Evolutionary conservation across 2,888 invertebrate genomes (phyloP).

Genomic region (Venustoraphidia nigricollis): DNA sequence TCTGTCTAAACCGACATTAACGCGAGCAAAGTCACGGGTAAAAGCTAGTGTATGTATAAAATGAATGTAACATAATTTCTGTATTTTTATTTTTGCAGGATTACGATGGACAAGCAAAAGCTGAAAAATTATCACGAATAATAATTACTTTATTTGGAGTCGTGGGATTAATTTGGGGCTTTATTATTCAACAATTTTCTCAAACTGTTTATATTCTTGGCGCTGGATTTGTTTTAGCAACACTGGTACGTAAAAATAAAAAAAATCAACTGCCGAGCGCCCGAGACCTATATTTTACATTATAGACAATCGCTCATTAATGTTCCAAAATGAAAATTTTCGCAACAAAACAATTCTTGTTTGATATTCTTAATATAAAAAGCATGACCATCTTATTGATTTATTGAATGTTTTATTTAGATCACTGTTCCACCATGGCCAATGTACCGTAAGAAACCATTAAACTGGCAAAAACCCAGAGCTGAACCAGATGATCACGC

Average conservation of each 20-base stretch:
- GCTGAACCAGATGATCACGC: constrained; percentile 22
- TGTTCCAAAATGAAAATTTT: too few relatives aligned
- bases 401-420: constrained; percentile 22
- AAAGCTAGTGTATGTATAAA: too few relatives aligned
- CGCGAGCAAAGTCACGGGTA: too few relatives aligned
- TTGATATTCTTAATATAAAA: too few relatives aligned
- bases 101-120: constrained; percentile 79
- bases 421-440: constrained; percentile 94
- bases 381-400: neutral
- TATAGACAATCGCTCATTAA: too few relatives aligned
- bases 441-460: constrained; percentile 73
- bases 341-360: too few relatives aligned
- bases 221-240: constrained; percentile 78
- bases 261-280: too few relatives aligned
- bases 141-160: constrained; percentile 84
- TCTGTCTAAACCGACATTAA: too few relatives aligned
- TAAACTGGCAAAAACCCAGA: constrained; percentile 77
- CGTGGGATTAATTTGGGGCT: constrained; percentile 85
- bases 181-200: constrained; percentile 87
- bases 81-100: constrained; percentile 38
- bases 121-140: constrained; percentile 76
- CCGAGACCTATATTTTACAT: too few relatives aligned
- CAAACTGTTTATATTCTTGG: constrained; percentile 87
- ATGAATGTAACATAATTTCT: too few relatives aligned
- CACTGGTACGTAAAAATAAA: constrained; percentile 41